Evolutionary conservation across 1,140 invertebrate species (phyloP), one percentile per base, ranked within the genome.

Genomic region (Ostrea denselamellosa): DNA sequence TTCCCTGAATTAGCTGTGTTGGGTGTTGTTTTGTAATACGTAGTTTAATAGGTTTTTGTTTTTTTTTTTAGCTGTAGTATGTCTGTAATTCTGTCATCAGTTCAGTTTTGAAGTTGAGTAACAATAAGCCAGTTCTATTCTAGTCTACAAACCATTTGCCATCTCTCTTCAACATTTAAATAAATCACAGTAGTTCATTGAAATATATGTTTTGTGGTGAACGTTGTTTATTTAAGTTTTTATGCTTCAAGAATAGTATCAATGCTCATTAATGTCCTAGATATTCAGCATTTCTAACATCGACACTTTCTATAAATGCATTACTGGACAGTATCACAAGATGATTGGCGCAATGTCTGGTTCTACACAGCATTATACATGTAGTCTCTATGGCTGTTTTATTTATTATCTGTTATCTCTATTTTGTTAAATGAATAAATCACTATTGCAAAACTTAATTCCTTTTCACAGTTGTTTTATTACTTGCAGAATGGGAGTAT

Each of bases 401-500:
- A 34, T 85, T 54, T 85, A 85, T 85, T 34, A 58, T 34, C 52
- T 58, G 83, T 58, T 62, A 54, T 58, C 22, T 62, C 22, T 85
- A 51, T 58, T 62, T 83, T 83, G n/a, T 56, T 53, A 53, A 83
- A 83, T 54, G 34, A 52, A 54, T 53, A 53, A 83, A 83, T 83
- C 51, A 83, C 8, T 28, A 83, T 25, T 53, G 53, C 22, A 44
- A 22, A 52, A 83, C 7, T 44, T 44, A 44, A 44, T 44, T 5
- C 34, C 34, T 44, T 44, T 44, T 44, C 34, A n/a, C n/a, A 44
- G 34, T 44, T 44, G 5, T 44, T 5, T 44, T 44, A 2, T 44
- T 44, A 5, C 1, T 5, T 44, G 34, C 34, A 44, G 34, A 44
- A 44, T 44, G 34, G 1, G 34, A 44, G 34, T 44, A 44, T 44